Percentiles rank a stretch among this genome's conserved stretches.
These are phyloP conservation scores for Diabrotica virgifera DNA, from an alignment of 1,140 invertebrate species.

Conservation along the genomic window DNA sequence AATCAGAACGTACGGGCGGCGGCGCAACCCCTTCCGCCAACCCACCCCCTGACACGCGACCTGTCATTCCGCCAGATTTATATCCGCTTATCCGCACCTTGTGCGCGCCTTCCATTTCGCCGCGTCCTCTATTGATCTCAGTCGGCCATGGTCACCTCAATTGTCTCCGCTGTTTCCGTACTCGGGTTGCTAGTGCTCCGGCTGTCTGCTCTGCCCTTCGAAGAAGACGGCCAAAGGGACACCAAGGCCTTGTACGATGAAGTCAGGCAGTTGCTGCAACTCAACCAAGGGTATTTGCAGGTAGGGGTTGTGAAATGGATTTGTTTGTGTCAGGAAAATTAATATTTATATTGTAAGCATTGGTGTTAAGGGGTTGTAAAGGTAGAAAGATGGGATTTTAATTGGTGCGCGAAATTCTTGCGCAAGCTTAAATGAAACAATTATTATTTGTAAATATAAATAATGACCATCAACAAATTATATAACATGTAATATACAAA, in stretches of 20 bases:
- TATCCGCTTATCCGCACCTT: neutral
- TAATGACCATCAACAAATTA: too few relatives aligned
- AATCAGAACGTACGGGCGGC: neutral
- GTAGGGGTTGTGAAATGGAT: neutral
- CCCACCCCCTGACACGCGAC: neutral
- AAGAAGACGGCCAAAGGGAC: constrained; percentile 13
- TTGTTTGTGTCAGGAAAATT: neutral
- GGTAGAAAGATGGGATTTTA: too few relatives aligned
- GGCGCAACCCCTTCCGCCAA: neutral
- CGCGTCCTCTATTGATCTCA: constrained; percentile 14
- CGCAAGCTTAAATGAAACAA: too few relatives aligned
- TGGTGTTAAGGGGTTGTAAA: too few relatives aligned
- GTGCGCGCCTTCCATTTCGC: neutral
- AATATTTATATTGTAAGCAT: too few relatives aligned
- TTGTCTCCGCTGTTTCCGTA: constrained; percentile 16
- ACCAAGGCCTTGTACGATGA: constrained; percentile 39
- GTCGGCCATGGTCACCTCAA: constrained; percentile 29
- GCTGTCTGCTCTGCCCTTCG: constrained; percentile 22
- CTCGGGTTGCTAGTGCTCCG: constrained; percentile 11
- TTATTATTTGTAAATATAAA: too few relatives aligned
- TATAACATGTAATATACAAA: too few relatives aligned
- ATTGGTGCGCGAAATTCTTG: too few relatives aligned
- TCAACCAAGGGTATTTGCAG: constrained; percentile 21
- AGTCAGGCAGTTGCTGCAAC: constrained; percentile 37
- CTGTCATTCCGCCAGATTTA: neutral